Percentiles rank a stretch among this genome's conserved stretches.
These are phyloP conservation scores for Aquatica leii DNA, from an alignment of 2,888 invertebrate genomes.

Conservation along the genomic window DNA sequence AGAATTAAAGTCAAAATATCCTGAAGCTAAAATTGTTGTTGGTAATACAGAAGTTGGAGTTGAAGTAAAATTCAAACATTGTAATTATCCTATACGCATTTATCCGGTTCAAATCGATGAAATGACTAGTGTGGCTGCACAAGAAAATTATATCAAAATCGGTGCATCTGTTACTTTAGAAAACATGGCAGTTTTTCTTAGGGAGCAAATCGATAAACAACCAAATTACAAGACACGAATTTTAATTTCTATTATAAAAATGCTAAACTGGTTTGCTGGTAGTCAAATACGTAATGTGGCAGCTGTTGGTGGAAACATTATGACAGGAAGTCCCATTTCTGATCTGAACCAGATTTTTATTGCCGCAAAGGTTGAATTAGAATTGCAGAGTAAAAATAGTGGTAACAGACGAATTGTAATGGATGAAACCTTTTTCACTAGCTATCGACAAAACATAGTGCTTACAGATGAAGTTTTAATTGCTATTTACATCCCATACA, in stretches of 20 bases:
- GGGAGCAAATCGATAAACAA: constrained; percentile 63
- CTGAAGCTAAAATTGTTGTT: constrained; percentile 79
- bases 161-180: constrained; percentile 83
- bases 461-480: constrained; percentile 79
- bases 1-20: constrained; percentile 70
- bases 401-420: constrained; percentile 71
- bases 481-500: constrained; percentile 82
- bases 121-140: constrained; percentile 67
- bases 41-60: constrained; percentile 94
- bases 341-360: constrained; percentile 93
- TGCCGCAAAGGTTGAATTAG: constrained; percentile 74
- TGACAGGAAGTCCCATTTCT: constrained; percentile 92
- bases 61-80: constrained; percentile 90
- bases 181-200: constrained; percentile 74
- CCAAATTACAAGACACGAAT: constrained; percentile 68
- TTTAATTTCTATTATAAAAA: constrained; percentile 76
- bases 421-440: constrained; percentile 83
- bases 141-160: constrained; percentile 66
- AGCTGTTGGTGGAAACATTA: constrained; percentile 90
- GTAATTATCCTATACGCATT: constrained; percentile 79
- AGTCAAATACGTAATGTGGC: constrained; percentile 95
- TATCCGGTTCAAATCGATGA: constrained; percentile 76
- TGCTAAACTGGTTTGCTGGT: constrained; percentile 95
- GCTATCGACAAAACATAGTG: constrained; percentile 82
- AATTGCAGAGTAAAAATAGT: constrained; percentile 66